Conservation (phyloP, 2,797 vertebrate genomes). For the Platalea minor region DNA sequence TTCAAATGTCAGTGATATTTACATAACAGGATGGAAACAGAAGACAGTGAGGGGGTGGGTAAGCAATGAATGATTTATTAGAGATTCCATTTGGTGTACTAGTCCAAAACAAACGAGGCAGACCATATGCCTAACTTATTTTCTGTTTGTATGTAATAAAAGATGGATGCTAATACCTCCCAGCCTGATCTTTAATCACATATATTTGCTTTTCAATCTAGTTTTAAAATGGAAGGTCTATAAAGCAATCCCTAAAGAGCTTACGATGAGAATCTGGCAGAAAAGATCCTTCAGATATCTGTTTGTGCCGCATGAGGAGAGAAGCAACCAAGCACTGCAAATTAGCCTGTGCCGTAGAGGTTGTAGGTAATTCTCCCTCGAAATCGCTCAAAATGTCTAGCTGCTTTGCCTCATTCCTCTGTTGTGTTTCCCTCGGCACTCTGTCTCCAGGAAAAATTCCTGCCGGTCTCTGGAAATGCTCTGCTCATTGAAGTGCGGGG, state of each 20-base stretch:
- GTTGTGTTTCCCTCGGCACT: not conserved
- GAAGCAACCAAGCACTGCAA: not conserved
- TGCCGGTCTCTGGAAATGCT: not conserved
- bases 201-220: constrained; percentile 19
- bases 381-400: not conserved
- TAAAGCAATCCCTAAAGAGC: not conserved
- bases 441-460: not conserved
- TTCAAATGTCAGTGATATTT: constrained; percentile 41
- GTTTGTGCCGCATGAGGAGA: not conserved
- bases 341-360: not conserved
- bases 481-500: not conserved
- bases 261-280: not conserved
- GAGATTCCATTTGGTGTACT: not conserved
- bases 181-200: constrained; percentile 19
- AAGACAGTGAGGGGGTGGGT: not conserved
- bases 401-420: not conserved
- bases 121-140: constrained; percentile 23
- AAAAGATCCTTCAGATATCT: not conserved
- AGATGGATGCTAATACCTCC: not conserved
- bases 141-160: constrained; percentile 12
- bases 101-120: constrained; percentile 5
- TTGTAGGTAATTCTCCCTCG: not conserved
- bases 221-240: not conserved
- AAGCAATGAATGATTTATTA: constrained; percentile 47
- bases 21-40: constrained; percentile 22